Conservation (phyloP, 2,113 vertebrate species). For the Suncus etruscus region DNA sequence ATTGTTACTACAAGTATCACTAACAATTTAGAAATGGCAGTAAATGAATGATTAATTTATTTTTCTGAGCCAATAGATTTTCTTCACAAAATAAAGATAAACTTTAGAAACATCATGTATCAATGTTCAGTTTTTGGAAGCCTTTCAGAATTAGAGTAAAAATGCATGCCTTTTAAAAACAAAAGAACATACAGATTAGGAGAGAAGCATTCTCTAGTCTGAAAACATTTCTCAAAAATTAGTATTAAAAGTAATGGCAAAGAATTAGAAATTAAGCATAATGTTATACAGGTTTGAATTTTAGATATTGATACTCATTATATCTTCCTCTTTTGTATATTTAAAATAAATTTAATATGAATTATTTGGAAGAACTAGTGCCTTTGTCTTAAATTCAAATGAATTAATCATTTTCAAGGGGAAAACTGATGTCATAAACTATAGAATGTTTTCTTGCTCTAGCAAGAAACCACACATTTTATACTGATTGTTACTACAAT, state of each 20-base stretch:
- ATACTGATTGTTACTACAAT: background rate
- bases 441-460: background rate
- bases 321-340: too few species aligned
- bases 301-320: too few species aligned
- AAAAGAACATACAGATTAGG: background rate
- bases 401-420: too few species aligned
- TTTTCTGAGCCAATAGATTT: background rate
- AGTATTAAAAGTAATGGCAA: too few species aligned
- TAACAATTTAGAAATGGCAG: background rate
- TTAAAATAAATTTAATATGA: too few species aligned
- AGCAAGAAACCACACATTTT: background rate
- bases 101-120: background rate
- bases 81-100: background rate
- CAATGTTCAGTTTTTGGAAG: background rate
- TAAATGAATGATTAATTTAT: background rate
- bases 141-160: background rate
- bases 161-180: background rate
- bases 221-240: background rate
- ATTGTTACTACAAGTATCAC: background rate
- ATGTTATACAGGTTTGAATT: too few species aligned
- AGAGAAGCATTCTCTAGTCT: background rate
- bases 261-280: too few species aligned
- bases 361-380: too few species aligned
- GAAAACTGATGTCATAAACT: too few species aligned
- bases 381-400: too few species aligned